These are phyloP conservation scores for Sander lucioperca DNA, from an alignment of 2,113 vertebrate genomes.

Conservation along the genomic window DNA sequence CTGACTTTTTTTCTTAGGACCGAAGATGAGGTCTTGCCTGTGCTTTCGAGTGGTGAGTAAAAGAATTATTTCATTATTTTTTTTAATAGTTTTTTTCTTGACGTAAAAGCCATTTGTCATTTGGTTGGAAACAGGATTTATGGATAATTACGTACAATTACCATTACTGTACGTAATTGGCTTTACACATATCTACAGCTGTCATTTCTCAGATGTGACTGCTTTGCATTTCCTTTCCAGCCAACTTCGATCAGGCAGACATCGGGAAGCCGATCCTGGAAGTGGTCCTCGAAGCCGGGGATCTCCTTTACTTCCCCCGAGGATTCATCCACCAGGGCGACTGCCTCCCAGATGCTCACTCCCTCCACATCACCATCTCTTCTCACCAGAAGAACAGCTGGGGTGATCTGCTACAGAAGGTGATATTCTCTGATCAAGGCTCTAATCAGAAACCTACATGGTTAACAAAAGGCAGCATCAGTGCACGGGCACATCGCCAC, in stretches of 20 bases:
- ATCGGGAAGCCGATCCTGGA: slow-evolving; percentile 91
- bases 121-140: background rate
- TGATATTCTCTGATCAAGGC: slow-evolving; percentile 18
- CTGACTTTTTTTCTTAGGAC: slow-evolving; percentile 64
- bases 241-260: slow-evolving; percentile 89
- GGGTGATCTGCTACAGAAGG: slow-evolving; percentile 93
- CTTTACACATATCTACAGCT: background rate
- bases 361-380: slow-evolving; percentile 95
- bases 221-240: slow-evolving; percentile 62
- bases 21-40: slow-evolving; percentile 81
- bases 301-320: slow-evolving; percentile 95
- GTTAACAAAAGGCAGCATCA: background rate
- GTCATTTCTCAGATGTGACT: background rate
- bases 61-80: background rate
- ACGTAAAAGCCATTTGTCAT: background rate
- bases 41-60: slow-evolving; percentile 86
- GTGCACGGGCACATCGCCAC: background rate
- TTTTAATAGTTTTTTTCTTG: background rate
- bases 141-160: background rate
- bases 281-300: slow-evolving; percentile 91
- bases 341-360: slow-evolving; percentile 90
- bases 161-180: no score
- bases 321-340: slow-evolving; percentile 95
- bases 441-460: background rate
- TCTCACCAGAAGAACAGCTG: slow-evolving; percentile 96